Base-by-base conservation (phyloP, 2,797 vertebrate genomes). In the Crocidura indochinensis region DNA sequence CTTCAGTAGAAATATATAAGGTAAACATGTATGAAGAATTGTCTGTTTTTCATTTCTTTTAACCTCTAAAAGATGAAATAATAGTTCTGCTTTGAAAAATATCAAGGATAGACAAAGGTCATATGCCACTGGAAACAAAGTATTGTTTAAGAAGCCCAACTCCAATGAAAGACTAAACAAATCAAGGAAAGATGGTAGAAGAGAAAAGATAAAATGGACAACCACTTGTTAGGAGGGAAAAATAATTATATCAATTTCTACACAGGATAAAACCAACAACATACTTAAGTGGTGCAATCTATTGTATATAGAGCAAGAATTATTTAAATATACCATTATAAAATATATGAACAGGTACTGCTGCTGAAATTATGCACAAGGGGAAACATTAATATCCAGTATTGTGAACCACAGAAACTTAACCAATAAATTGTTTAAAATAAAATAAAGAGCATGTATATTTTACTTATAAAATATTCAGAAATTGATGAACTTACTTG, bases 401-500 rank as follows among this genome's bases (percentile, higher is more conserved):
- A 65, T 64, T 27, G 19, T 60, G 20, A 6, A 60, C 17, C 56
- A 60, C 56, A 60, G 8, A 60, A 60, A 20, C 15, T 60, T 14
- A 15, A 56, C 19, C 5, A 56, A 56, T 17, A 56, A 56, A 7
- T 4, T 60, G 26, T 89, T 56, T 51, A 3, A 73, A 77, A n/a
- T 46, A 62, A 78, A 12, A 88, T 2, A 83, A 38, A 38, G 38
- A 38, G 12, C 4, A 94, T n/a, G 60, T n/a, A 75, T 4, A 64
- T 8, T 84, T 79, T 31, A 74, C 26, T 62, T 15, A 27, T 53
- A 60, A 67, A 67, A 56, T 12, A 51, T 46, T 87, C 0, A 76
- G 87, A 88, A 88, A 74, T 4, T 0, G 46, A 71, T 76, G 29
- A 82, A 98, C 99, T 99, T 98, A 99, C 99, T 99, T 99, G 99